Base-by-base conservation (phyloP, 1,140 invertebrate genomes). In the Anastrepha obliqua region DNA sequence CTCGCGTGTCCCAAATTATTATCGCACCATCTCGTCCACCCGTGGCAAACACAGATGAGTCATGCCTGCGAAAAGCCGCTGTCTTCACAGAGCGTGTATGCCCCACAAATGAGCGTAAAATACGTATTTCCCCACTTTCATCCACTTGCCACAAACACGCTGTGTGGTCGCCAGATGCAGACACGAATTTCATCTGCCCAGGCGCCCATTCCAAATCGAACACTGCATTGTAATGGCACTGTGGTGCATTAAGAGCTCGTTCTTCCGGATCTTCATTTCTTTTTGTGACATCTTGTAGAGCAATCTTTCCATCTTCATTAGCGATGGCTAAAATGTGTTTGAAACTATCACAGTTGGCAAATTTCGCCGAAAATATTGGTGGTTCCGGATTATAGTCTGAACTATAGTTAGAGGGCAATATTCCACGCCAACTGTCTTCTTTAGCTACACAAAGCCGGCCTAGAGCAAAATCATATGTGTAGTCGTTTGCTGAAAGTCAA, bases 151-250 rank as follows among this genome's bases (percentile, higher is more conserved):
- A 97, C 0, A 98, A 92, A 70, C 95, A 94, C 0, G 96, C 96
- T 0, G 96, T 96, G 90, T 98, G 97, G 93, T 98, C 97, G 6
- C 97, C 97, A 86, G 97, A 97, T 2, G 96, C 97, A 70, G 97
- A 97, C 5, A 98, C 95, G 59, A 98, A 94, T 89, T 96, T 96
- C 93, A 96, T 95, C 88, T 96, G 94, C 1, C 95, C 94, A 6
- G 96, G 96, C 93, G 96, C 95, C 97, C 98, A 98, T 8, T 96
- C 96, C 67, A 98, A 90, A 93, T 98, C 98, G 93, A 98, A 98
- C 20, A 98, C 96, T 17, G 97, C 97, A 95, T 98, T 98, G 89
- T 95, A 95, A 92, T 98, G 98, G 67, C 96, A 97, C 91, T 96
- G 93, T 65, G 94, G 93, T 2, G 94, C 94, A 85, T 94, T 93